Conservation (phyloP, 2,888 invertebrate species). For the Trichacis sp. region DNA sequence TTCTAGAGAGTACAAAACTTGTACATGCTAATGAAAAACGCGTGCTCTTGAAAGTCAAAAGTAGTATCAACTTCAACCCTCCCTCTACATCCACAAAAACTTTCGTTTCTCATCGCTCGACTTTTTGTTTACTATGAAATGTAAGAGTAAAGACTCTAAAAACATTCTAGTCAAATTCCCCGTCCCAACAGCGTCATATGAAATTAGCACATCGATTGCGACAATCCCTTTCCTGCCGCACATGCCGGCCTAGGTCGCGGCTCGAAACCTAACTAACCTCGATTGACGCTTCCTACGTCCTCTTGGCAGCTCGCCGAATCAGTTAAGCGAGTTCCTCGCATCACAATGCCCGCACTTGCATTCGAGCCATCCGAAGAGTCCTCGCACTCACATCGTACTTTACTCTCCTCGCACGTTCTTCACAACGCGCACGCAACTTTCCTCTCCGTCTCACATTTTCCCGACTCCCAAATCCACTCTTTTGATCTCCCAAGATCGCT, state of each 20-base stretch:
- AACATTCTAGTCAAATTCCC: too few relatives aligned
- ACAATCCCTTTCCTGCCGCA: constrained; percentile 2
- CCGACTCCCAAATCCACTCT: too few relatives aligned
- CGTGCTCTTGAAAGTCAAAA: too few relatives aligned
- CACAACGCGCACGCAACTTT: too few relatives aligned
- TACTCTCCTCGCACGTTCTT: not conserved
- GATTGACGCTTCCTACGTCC: constrained; percentile 57
- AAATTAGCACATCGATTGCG: constrained; percentile 12
- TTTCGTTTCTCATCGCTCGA: too few relatives aligned
- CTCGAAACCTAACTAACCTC: constrained; percentile 52
- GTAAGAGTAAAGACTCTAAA: too few relatives aligned
- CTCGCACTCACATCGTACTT: too few relatives aligned
- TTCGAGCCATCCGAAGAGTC: constrained; percentile 27
- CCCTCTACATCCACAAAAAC: too few relatives aligned
- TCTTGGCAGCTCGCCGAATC: constrained; percentile 53
- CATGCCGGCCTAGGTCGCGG: constrained; percentile 16
- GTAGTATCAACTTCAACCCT: too few relatives aligned
- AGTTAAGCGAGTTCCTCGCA: constrained; percentile 48
- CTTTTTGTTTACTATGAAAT: too few relatives aligned
- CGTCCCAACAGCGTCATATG: not conserved
- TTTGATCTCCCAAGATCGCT: constrained; percentile 7
- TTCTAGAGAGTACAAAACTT: too few relatives aligned
- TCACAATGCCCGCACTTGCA: constrained; percentile 45
- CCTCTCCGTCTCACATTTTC: constrained; percentile 21
- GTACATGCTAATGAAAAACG: too few relatives aligned